Evolutionary conservation across 2,113 vertebrate genomes (phyloP).

Genomic region (Amblyopsis rosae): DNA sequence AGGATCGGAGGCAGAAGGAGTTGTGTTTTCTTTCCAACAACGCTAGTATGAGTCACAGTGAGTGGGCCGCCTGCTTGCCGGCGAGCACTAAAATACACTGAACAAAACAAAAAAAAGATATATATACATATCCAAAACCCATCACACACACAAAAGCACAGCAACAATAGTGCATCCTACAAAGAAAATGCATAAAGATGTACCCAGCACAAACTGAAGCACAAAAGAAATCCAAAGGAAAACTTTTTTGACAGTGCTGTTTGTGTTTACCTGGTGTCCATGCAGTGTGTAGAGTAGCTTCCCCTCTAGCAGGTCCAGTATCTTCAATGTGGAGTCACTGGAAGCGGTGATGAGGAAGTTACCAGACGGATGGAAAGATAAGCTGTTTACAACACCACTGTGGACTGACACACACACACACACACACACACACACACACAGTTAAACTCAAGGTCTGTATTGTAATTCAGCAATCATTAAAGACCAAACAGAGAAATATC

Average conservation of each 20-base stretch:
- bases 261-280: constrained; percentile 87
- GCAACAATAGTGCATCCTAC: constrained; percentile 2
- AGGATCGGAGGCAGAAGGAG: constrained; percentile 53
- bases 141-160: constrained; percentile 3
- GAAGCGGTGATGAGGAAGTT: constrained; percentile 93
- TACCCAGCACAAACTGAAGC: not conserved
- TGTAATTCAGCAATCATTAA: not conserved
- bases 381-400: constrained; percentile 85
- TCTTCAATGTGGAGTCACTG: constrained; percentile 93
- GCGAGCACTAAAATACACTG: constrained; percentile 69
- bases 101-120: constrained; percentile 38
- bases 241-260: constrained; percentile 4
- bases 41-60: constrained; percentile 68
- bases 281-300: constrained; percentile 93
- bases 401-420: constrained; percentile 79
- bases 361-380: constrained; percentile 91
- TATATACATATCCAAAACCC: constrained; percentile 5
- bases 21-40: constrained; percentile 64
- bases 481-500: not conserved
- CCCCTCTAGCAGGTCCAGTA: constrained; percentile 93
- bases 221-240: constrained; percentile 16
- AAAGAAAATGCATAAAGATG: constrained; percentile 25
- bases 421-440: constrained; percentile 19
- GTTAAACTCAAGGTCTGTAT: not conserved
- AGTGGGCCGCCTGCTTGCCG: constrained; percentile 72